These are phyloP conservation scores for Aphidius ervi DNA, from an alignment of 1,140 invertebrate genomes.

Conservation along the genomic window DNA sequence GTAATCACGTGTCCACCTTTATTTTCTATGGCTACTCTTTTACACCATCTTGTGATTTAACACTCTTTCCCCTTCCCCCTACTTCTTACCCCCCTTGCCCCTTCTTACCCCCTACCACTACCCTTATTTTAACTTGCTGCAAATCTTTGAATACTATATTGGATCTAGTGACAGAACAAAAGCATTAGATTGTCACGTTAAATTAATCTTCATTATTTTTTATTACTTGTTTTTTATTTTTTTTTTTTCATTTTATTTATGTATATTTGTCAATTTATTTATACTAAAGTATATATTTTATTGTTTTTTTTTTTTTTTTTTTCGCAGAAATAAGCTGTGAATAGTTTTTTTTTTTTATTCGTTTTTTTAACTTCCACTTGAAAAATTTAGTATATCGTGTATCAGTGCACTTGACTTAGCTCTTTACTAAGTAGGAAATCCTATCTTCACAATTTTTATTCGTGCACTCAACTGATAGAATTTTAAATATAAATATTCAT, in stretches of 20 bases:
- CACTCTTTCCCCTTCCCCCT: no score
- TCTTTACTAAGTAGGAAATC: neutral
- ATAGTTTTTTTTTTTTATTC: neutral
- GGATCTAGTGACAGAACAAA: no score
- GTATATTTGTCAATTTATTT: no score
- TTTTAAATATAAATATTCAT: no score
- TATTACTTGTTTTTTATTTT: neutral
- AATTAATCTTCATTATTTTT: no score
- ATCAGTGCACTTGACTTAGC: constrained; percentile 20
- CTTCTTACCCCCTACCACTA: neutral
- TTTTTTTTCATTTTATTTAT: neutral
- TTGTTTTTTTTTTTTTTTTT: no score
- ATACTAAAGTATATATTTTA: no score
- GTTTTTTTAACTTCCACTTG: neutral
- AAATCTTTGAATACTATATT: no score
- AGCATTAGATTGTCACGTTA: no score
- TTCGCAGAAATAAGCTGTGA: neutral
- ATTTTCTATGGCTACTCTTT: no score
- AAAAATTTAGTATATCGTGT: constrained; percentile 18
- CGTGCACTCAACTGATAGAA: no score
- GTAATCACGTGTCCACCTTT: constrained; percentile 1
- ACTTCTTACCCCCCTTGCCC: no score
- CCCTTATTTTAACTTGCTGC: neutral
- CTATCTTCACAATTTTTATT: neutral
- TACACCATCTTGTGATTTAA: neutral